phyloP scores from a whole-genome alignment of 2,797 vertebrate species.

The Labroides dimidiatus region DNA sequence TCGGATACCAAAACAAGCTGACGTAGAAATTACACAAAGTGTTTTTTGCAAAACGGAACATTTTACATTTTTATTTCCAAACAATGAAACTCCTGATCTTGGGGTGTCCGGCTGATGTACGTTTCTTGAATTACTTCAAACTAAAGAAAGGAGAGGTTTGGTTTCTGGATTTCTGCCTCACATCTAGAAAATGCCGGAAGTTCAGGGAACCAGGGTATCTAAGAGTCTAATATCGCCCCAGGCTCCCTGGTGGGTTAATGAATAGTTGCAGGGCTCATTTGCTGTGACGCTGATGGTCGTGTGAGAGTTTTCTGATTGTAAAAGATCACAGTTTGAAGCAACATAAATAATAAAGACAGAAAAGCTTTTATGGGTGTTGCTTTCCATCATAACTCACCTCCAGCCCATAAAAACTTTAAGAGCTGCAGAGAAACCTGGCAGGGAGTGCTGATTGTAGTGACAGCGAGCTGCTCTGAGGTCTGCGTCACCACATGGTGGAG shows the following conservation, averaged over 20 bases:
- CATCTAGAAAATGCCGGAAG: background rate
- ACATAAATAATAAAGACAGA: constrained; percentile 22
- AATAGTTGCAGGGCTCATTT: constrained; percentile 14
- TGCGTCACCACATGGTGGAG: background rate
- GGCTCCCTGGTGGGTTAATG: background rate
- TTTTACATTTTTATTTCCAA: no score
- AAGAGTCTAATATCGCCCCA: background rate
- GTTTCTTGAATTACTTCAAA: no score
- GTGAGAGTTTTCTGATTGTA: background rate
- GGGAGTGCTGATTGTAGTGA: constrained; percentile 3
- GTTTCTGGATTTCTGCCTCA: background rate
- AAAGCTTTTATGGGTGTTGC: constrained; percentile 26
- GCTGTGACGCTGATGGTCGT: background rate
- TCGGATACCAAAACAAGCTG: no score
- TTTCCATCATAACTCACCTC: constrained; percentile 35
- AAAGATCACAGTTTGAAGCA: constrained; percentile 10
- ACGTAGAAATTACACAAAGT: no score
- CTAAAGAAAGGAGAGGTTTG: no score
- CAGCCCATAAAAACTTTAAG: constrained; percentile 42
- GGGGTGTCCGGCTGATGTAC: no score
- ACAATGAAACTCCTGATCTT: no score
- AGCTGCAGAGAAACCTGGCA: constrained; percentile 30
- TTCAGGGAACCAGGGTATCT: background rate
- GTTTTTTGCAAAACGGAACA: no score
- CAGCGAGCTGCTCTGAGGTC: constrained; percentile 27